phyloP scores from a whole-genome alignment of 2,888 invertebrate species.

The Rhyacophila evoluta region DNA sequence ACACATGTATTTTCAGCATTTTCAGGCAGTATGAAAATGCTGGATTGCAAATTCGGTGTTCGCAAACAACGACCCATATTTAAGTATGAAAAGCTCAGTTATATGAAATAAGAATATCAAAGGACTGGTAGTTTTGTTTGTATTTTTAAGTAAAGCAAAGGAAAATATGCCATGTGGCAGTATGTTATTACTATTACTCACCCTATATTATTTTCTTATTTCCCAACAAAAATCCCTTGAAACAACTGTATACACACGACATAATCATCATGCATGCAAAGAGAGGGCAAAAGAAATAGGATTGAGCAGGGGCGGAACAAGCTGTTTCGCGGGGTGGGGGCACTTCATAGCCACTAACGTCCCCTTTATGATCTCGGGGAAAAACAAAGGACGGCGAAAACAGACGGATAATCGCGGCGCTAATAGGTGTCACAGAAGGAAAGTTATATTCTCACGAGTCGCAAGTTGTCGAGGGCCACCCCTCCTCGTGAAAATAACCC shows the following conservation, averaged over 20 bases:
- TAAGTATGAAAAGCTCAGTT: too few relatives aligned
- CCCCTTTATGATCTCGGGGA: neutral
- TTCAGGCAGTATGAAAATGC: too few relatives aligned
- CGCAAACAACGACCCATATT: too few relatives aligned
- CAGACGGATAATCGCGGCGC: neutral
- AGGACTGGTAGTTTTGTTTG: too few relatives aligned
- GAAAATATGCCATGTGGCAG: too few relatives aligned
- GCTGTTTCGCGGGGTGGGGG: neutral
- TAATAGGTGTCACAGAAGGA: neutral
- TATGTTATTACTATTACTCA: too few relatives aligned
- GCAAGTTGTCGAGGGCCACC: neutral
- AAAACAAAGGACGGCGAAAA: conserved; percentile 16
- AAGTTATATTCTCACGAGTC: neutral
- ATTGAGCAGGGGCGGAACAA: neutral
- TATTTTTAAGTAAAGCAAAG: too few relatives aligned
- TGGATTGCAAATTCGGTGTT: too few relatives aligned
- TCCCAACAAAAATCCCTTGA: neutral
- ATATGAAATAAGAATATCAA: too few relatives aligned
- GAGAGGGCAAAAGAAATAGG: neutral
- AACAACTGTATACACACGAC: neutral
- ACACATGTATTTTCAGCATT: too few relatives aligned
- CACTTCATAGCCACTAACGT: neutral
- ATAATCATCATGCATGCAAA: neutral
- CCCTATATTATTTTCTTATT: neutral
- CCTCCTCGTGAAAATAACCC: neutral